Evolutionary conservation across 2,888 invertebrate genomes (phyloP).

Genomic region (Drosophila anceps): DNA sequence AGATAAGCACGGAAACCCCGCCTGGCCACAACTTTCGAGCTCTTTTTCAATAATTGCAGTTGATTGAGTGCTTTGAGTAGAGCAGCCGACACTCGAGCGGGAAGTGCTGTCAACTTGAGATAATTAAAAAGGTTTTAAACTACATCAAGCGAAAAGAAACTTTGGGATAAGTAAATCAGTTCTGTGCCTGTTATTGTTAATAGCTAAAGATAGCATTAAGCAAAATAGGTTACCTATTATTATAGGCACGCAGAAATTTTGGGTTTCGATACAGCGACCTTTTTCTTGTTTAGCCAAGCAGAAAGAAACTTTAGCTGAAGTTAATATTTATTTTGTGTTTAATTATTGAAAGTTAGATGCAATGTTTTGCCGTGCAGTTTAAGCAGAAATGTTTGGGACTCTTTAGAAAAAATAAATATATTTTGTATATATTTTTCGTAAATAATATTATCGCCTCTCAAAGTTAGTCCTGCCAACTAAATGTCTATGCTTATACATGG

Average conservation of each 20-base stretch:
- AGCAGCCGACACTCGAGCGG: slow-evolving; percentile 8
- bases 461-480: neutral
- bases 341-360: neutral
- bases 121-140: slow-evolving; percentile 3
- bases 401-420: neutral
- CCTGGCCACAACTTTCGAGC: slow-evolving; percentile 7
- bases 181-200: neutral
- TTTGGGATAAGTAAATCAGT: neutral
- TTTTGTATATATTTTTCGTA: neutral
- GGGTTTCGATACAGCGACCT: neutral
- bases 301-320: neutral
- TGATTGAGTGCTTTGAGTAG: slow-evolving; percentile 54
- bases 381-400: neutral
- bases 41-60: slow-evolving; percentile 53
- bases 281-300: neutral
- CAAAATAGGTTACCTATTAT: slow-evolving; percentile 1
- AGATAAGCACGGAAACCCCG: slow-evolving; percentile 42
- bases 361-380: neutral
- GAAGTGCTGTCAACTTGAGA: slow-evolving; percentile 12
- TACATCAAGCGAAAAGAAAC: neutral
- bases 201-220: neutral
- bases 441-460: neutral
- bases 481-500: neutral
- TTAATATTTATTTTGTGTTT: neutral
- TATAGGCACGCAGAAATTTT: neutral